Conservation (phyloP, 2,113 vertebrate genomes). For the Lepus timidus region DNA sequence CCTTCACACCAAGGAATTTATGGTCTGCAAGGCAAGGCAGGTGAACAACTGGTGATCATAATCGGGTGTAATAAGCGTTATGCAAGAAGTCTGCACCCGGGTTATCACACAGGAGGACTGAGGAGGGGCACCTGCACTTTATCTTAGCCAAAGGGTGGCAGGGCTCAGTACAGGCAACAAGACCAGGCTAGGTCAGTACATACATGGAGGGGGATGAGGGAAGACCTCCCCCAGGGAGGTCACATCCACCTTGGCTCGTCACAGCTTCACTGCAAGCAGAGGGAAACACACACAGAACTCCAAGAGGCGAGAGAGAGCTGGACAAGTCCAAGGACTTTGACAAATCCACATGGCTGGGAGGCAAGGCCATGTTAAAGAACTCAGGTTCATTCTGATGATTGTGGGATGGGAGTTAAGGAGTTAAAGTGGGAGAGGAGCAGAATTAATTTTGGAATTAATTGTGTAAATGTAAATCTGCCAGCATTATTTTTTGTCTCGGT, state of each 20-base stretch:
- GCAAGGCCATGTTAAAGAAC: background rate
- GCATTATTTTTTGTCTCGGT: background rate
- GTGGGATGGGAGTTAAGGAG: background rate
- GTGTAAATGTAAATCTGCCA: background rate
- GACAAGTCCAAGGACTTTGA: background rate
- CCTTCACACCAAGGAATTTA: slow-evolving; percentile 69
- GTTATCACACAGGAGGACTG: background rate
- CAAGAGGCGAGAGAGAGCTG: background rate
- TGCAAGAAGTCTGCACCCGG: slow-evolving; percentile 7
- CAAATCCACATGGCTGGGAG: background rate
- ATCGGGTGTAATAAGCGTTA: slow-evolving; percentile 18
- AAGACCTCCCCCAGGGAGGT: slow-evolving; percentile 12
- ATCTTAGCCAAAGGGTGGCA: slow-evolving; percentile 7
- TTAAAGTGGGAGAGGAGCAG: background rate
- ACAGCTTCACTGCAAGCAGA: background rate
- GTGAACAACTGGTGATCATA: slow-evolving; percentile 37
- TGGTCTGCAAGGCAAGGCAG: slow-evolving; percentile 67
- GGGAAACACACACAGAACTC: background rate
- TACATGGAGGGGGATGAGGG: background rate
- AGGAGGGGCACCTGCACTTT: slow-evolving; percentile 41
- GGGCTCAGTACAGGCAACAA: background rate
- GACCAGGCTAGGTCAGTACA: background rate
- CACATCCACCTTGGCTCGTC: background rate
- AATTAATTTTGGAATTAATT: background rate
- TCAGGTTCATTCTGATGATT: background rate